Evolutionary conservation across 2,797 vertebrate species (phyloP), one percentile per base, ranked within the genome.

Genomic region (Mallotus villosus): DNA sequence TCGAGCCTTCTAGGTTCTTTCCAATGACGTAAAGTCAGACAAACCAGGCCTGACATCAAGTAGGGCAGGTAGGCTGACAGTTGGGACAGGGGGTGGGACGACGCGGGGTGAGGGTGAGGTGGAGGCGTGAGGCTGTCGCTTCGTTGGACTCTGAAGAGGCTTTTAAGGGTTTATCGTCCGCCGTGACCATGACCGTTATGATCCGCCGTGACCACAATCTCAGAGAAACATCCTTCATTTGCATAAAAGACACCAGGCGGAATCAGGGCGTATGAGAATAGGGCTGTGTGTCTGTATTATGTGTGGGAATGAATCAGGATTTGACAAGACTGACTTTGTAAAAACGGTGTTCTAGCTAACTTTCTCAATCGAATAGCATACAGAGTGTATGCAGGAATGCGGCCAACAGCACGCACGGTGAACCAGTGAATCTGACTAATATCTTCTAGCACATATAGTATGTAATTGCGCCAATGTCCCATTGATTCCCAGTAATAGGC

Each of bases 41-140:
- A 59, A 17, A 75, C 77, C 16, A 67, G 7, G 60, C 66, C 68
- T 78, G 72, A 76, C 77, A 70, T 70, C 76, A 61, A 71, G 25
- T 34, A 53, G 81, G 78, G 84, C 81, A 81, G 81, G 74, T 79
- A 53, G 74, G 19, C 74, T 79, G 63, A 76, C 60, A 37, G 63
- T 61, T 64, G 8, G 41, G 78, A 62, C 69, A 46, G 0, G 63
- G 32, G 67, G 74, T 34, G 34, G 62, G 63, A 12, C 21, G 61
- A 49, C 74, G 64, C 67, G 32, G 1, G 66, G 34, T 62, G 74
- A 37, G 37, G 37, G 34, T 62, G 74, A 41, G 37, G 37, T 0
- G 0, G 11, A 41, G 37, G 37, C 0, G 46, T 63, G 60, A 29
- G 17, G 68, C 51, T 75, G 75, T 63, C 58, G 64, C 64, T 59